Conservation (phyloP, 1,140 invertebrate species). For the Brachionus paranguensis region DNA sequence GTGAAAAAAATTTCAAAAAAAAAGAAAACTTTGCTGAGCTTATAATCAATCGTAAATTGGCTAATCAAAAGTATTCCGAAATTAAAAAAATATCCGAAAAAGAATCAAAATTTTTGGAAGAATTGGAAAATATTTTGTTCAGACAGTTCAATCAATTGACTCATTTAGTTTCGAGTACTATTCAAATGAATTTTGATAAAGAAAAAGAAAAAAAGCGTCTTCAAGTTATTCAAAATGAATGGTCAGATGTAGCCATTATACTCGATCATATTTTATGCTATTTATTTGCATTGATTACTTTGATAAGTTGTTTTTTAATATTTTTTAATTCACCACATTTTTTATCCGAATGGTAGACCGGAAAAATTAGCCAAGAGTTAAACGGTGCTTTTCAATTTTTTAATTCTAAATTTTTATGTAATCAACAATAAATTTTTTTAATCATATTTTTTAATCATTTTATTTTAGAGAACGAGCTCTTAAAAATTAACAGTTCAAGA, state of each 20-base stretch:
- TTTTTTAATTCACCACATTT: constrained; percentile 35
- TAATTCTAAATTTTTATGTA: not conserved
- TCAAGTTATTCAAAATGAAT: constrained; percentile 22
- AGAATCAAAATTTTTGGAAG: constrained; percentile 9
- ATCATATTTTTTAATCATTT: not conserved
- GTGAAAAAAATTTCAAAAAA: not conserved
- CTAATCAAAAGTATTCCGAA: not conserved
- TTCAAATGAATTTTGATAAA: not conserved
- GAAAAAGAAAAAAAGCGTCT: not conserved
- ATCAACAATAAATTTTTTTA: not conserved
- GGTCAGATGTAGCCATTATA: constrained; percentile 22
- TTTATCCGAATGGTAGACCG: constrained; percentile 21
- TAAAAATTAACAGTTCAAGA: not conserved
- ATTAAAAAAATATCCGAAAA: not conserved
- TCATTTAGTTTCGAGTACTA: not conserved
- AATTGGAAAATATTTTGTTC: constrained; percentile 16
- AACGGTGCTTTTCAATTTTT: not conserved
- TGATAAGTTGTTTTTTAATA: constrained; percentile 19
- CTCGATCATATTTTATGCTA: constrained; percentile 31
- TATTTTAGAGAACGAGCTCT: not conserved
- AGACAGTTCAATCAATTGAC: constrained; percentile 29
- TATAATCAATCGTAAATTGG: not conserved
- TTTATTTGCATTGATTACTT: not conserved
- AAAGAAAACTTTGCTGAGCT: not conserved
- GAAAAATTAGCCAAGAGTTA: not conserved